Conservation (phyloP, 2,113 vertebrate species). For the Alces alces region DNA sequence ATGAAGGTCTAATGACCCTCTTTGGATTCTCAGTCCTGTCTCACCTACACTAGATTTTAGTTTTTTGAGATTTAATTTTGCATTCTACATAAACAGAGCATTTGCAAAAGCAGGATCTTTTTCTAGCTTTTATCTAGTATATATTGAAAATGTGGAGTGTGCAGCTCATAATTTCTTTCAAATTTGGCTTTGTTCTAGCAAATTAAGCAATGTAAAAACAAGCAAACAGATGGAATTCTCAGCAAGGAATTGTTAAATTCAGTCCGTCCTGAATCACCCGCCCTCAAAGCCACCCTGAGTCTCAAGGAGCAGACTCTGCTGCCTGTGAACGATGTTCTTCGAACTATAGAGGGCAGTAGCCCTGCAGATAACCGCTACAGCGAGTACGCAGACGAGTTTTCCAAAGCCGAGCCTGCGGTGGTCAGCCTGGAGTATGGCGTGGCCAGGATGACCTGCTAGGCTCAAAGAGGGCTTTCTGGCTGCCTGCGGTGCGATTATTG, state of each 20-base stretch:
- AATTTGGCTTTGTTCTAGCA: slow-evolving; percentile 81
- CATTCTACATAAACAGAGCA: background rate
- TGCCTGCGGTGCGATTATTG: background rate
- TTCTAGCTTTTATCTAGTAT: background rate
- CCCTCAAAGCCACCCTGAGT: slow-evolving; percentile 83
- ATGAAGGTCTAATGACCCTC: background rate
- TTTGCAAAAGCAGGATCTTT: background rate
- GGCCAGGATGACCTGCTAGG: slow-evolving; percentile 95
- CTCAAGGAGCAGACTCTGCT: slow-evolving; percentile 84
- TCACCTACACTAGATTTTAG: background rate
- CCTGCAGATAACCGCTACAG: slow-evolving; percentile 90
- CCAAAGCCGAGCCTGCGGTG: slow-evolving; percentile 89
- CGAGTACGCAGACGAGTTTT: slow-evolving; percentile 85
- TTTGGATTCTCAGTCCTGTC: background rate
- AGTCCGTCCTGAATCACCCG: slow-evolving; percentile 77
- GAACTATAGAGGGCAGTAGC: slow-evolving; percentile 95
- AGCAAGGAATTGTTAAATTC: slow-evolving; percentile 78
- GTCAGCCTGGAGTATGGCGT: slow-evolving; percentile 96
- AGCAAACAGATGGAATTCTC: slow-evolving; percentile 72
- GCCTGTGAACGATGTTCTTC: slow-evolving; percentile 79
- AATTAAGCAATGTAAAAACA: slow-evolving; percentile 83
- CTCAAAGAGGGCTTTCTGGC: background rate
- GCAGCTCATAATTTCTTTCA: slow-evolving; percentile 24
- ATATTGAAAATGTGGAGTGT: background rate
- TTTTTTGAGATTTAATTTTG: slow-evolving; percentile 6